Conservation (phyloP, 2,113 vertebrate genomes). For the Hypocryptadius cinnamomeus region DNA sequence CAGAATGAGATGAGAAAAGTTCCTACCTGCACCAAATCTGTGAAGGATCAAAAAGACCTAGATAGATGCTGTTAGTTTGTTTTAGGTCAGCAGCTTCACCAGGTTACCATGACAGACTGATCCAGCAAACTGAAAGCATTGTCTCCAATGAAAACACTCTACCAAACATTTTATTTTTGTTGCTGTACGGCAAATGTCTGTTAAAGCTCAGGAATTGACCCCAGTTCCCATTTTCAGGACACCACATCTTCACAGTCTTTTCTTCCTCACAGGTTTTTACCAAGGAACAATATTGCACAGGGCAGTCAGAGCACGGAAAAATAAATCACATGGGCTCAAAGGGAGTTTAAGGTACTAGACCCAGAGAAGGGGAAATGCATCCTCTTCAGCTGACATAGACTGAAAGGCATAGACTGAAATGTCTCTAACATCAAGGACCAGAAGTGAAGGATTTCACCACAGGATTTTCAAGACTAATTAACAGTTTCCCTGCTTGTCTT, state of each 20-base stretch:
- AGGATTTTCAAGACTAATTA: neutral
- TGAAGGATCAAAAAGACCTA: neutral
- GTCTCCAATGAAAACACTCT: neutral
- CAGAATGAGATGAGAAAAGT: neutral
- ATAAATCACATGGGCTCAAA: neutral
- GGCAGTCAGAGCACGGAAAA: neutral
- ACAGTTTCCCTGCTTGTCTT: neutral
- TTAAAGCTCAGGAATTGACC: neutral
- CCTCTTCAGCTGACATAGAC: neutral
- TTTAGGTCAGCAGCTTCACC: neutral
- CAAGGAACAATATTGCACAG: neutral
- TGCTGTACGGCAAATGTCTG: neutral
- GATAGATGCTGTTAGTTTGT: neutral
- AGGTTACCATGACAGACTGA: neutral
- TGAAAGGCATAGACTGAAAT: neutral
- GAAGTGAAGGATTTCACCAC: neutral
- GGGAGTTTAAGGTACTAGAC: neutral
- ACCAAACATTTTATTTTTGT: neutral
- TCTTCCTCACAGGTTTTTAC: neutral
- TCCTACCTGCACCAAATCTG: neutral
- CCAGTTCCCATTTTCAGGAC: neutral
- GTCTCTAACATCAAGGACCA: neutral
- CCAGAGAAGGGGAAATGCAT: neutral
- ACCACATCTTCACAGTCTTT: neutral
- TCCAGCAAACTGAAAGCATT: neutral